Conservation (phyloP, 2,797 vertebrate genomes). For the Tenualosa ilisha region DNA sequence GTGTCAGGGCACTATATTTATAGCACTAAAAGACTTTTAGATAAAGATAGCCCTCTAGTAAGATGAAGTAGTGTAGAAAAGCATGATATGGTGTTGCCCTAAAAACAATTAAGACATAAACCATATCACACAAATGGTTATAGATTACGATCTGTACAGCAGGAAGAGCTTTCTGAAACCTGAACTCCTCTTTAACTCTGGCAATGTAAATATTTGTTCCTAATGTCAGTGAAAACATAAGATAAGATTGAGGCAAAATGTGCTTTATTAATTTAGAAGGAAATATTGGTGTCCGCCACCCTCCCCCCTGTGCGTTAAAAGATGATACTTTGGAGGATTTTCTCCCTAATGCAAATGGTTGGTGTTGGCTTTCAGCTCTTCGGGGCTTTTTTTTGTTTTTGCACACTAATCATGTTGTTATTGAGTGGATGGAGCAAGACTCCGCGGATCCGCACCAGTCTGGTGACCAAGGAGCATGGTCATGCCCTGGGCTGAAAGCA, state of each 20-base stretch:
- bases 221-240: slow-evolving; percentile 84
- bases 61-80: neutral
- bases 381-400: slow-evolving; percentile 71
- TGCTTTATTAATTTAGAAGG: slow-evolving; percentile 89
- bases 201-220: slow-evolving; percentile 98
- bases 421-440: slow-evolving; percentile 85
- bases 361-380: slow-evolving; percentile 87
- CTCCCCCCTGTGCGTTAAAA: slow-evolving; percentile 73
- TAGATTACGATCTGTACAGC: slow-evolving; percentile 75
- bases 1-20: neutral
- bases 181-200: slow-evolving; percentile 87
- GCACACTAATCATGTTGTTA: slow-evolving; percentile 89
- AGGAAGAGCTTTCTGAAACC: slow-evolving; percentile 86
- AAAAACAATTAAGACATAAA: slow-evolving; percentile 65
- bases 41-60: neutral
- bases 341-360: slow-evolving; percentile 79
- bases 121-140: slow-evolving; percentile 74
- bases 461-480: slow-evolving; percentile 77
- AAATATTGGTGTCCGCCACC: slow-evolving; percentile 81
- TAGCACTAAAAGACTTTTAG: neutral
- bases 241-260: slow-evolving; percentile 89
- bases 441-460: slow-evolving; percentile 77
- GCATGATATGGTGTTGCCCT: slow-evolving; percentile 4
- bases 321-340: slow-evolving; percentile 84
- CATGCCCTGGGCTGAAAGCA: slow-evolving; percentile 78